A percentile compares a stretch with the other conserved stretches of the same genome.
Evolutionary conservation across 1,140 invertebrate species (phyloP).

Genomic region (Nylanderia fulva): DNA sequence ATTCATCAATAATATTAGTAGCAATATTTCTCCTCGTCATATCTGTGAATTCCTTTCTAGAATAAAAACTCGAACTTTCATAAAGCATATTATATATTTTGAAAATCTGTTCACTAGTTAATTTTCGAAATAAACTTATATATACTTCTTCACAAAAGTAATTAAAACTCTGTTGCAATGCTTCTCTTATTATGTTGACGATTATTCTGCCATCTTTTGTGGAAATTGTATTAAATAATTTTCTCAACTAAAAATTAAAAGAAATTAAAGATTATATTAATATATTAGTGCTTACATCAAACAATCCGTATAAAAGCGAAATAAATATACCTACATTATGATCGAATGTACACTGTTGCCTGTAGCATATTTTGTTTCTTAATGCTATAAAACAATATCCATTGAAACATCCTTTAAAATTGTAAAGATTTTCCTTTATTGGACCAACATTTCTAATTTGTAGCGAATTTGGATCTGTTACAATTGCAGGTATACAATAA

Average conservation of each 20-base stretch:
- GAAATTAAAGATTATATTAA: neutral
- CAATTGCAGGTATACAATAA: neutral
- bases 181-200: neutral
- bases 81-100: slow-evolving; percentile 25
- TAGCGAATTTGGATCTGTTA: neutral
- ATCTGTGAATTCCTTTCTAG: neutral
- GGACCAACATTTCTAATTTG: neutral
- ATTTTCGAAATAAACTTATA: neutral
- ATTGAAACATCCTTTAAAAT: neutral
- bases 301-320: neutral
- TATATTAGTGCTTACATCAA: neutral
- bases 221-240: neutral
- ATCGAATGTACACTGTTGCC: neutral
- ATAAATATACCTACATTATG: slow-evolving; percentile 59
- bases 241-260: slow-evolving; percentile 7
- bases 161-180: neutral
- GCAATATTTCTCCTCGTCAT: neutral
- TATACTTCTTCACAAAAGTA: slow-evolving; percentile 17
- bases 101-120: neutral
- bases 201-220: neutral
- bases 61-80: neutral
- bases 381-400: slow-evolving; percentile 16
- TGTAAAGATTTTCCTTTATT: neutral
- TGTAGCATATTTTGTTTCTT: neutral
- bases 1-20: neutral